These are phyloP conservation scores for Sphaerophoria rueppellii DNA, from an alignment of 2,888 invertebrate species.

Conservation along the genomic window DNA sequence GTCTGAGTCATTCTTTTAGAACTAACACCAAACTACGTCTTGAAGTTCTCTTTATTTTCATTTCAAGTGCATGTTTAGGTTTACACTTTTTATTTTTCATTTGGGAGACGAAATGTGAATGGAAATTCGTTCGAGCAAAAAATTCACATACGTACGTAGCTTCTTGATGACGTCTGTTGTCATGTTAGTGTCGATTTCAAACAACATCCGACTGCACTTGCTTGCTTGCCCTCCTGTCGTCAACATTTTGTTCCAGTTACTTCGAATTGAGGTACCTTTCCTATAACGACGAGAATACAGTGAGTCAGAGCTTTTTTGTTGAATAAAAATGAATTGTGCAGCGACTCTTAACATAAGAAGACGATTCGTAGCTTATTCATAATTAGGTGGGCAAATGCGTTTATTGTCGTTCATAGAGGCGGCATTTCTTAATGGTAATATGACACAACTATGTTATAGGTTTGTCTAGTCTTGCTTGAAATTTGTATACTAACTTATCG, in stretches of 20 bases:
- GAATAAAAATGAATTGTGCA: too few species aligned
- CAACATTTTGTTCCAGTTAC: slow-evolving; percentile 26
- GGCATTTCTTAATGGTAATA: too few species aligned
- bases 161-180: neutral
- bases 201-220: slow-evolving; percentile 2
- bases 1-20: slow-evolving; percentile 17
- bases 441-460: too few species aligned
- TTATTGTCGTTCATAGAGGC: too few species aligned
- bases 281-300: neutral
- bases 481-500: too few species aligned
- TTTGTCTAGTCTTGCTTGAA: too few species aligned
- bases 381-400: too few species aligned
- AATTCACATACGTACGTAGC: neutral
- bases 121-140: neutral
- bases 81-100: neutral
- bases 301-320: neutral
- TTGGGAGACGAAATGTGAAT: neutral
- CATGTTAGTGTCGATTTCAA: neutral
- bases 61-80: neutral
- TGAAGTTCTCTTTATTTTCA: neutral
- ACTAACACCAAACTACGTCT: neutral
- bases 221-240: neutral
- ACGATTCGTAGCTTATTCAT: too few species aligned
- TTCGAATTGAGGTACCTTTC: neutral
- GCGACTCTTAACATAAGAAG: too few species aligned